Base-by-base conservation (phyloP, 2,888 invertebrate species). In the Scaptomyza tumidula region DNA sequence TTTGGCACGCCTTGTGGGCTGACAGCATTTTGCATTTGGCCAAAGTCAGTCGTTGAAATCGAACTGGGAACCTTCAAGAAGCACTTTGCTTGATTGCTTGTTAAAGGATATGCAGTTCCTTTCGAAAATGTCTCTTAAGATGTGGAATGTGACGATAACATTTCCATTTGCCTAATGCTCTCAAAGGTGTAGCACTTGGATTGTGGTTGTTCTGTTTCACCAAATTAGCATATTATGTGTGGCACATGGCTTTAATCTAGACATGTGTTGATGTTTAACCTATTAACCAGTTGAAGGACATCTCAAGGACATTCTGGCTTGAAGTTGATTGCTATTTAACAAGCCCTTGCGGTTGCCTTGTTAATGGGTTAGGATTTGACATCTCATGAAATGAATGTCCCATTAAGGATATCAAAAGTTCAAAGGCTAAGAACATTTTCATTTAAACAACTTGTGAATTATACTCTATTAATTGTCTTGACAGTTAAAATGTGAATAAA, bases 11-110 rank as follows among this genome's bases (percentile, higher is more conserved):
- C 62, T 29, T 10, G n/a, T 33, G 10, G 35, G 10, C 29, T 55
- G 58, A 52, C 27, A 67, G 57, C 45, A 58, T 66, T 71, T 87
- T 64, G 48, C 75, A 70, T 75, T 65, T 41, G 45, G 48, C 19
- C 33, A 53, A 59, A 66, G 53, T 71, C 45, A 41, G 53, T 53
- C 54, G 33, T 35, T 55, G 41, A 39, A 57, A 66, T 68, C 50
- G 58, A 81, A 69, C 54, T 67, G 66, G 9, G 6, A 19, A 19
- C 19, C 19, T 16, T n/a, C 5, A 10, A 60, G 70, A 48, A 70
- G 55, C 84, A 87, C 86, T 89, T 59, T 76, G 57, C 63, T 54
- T 89, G 84, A 88, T 85, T 85, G 85, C 63, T n/a, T 52, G 52
- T 24, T 35, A 43, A 29, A 37, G 43, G 29, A 13, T 13, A 43